A percentile compares a stretch with the other conserved stretches of the same genome.
These are phyloP conservation scores for Turnix velox DNA, from an alignment of 2,113 vertebrate genomes.

Conservation along the genomic window DNA sequence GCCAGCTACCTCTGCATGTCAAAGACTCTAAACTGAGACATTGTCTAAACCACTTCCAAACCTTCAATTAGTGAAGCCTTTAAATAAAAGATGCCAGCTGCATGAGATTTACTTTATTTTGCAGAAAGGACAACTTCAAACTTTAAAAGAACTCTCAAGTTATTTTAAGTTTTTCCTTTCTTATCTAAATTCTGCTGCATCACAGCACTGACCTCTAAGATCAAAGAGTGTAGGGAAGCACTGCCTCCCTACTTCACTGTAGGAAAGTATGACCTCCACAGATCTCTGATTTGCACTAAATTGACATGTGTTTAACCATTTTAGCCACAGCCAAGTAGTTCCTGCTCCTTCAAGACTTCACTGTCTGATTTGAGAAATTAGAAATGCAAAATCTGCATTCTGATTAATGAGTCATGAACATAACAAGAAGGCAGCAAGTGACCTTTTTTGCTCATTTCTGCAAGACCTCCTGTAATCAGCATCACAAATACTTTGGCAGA, in stretches of 20 bases:
- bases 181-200: neutral
- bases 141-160: neutral
- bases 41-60: neutral
- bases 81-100: neutral
- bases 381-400: neutral
- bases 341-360: neutral
- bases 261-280: neutral
- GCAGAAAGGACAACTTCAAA: neutral
- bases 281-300: neutral
- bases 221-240: neutral
- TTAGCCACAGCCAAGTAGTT: neutral
- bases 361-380: neutral
- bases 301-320: neutral
- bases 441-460: neutral
- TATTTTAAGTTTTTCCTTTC: neutral
- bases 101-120: neutral
- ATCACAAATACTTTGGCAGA: conserved; percentile 6
- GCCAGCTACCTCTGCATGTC: neutral
- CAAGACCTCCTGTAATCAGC: conserved; percentile 11
- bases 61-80: neutral
- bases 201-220: neutral
- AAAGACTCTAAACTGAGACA: neutral
- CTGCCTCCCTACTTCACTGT: neutral
- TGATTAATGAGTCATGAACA: conserved; percentile 18
- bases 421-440: neutral